These are phyloP conservation scores for Sphaerodactylus townsendi DNA, from an alignment of 2,113 vertebrate species.

Conservation along the genomic window DNA sequence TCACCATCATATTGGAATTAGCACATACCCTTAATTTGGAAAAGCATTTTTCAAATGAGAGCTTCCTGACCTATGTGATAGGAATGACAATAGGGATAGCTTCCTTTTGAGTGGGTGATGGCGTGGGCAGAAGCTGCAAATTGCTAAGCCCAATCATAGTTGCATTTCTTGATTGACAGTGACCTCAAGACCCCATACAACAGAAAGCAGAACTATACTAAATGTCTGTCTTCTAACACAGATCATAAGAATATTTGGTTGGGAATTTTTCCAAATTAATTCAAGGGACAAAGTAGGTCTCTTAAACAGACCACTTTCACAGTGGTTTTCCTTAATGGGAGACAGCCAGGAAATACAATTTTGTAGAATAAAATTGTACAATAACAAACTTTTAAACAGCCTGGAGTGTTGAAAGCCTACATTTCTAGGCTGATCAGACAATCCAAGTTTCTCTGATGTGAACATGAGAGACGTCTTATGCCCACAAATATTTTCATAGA, in stretches of 20 bases:
- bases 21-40: too few relatives aligned
- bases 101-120: not conserved
- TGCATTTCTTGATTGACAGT: not conserved
- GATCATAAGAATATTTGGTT: not conserved
- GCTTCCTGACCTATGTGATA: too few relatives aligned
- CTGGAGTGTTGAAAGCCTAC: too few relatives aligned
- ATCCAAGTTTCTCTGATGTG: not conserved
- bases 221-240: not conserved
- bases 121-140: not conserved
- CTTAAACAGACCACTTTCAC: too few relatives aligned
- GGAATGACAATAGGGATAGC: not conserved
- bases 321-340: too few relatives aligned
- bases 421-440: not conserved
- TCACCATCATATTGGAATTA: too few relatives aligned
- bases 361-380: too few relatives aligned
- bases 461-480: not conserved
- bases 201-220: not conserved
- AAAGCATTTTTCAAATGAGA: too few relatives aligned
- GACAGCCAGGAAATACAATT: too few relatives aligned
- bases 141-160: not conserved
- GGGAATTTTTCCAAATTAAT: too few relatives aligned
- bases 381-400: too few relatives aligned
- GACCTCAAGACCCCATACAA: not conserved
- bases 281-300: too few relatives aligned
- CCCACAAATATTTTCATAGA: not conserved